Evolutionary conservation across 2,797 vertebrate species (phyloP).

Genomic region (Parauchenoglanis punctatus): DNA sequence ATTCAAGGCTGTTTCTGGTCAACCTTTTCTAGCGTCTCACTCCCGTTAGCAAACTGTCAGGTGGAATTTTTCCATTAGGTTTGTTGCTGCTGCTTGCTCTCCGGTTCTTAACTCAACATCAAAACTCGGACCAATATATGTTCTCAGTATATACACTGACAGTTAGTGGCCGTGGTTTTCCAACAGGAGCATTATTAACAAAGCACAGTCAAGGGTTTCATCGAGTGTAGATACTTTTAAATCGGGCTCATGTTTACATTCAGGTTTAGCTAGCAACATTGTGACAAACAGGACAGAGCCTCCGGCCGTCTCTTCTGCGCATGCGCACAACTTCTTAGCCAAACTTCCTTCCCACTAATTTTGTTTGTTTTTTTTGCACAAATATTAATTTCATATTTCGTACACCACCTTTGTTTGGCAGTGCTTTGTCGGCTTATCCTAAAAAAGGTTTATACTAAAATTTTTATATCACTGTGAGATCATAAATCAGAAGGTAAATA

Average conservation of each 20-base stretch:
- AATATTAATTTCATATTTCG: neutral
- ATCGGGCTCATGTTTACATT: conserved; percentile 27
- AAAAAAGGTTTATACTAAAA: neutral
- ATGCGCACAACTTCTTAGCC: conserved; percentile 65
- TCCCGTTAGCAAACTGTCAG: conserved; percentile 62
- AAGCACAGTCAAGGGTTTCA: neutral
- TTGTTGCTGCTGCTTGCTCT: conserved; percentile 13
- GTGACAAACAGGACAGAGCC: conserved; percentile 56
- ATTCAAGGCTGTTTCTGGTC: neutral
- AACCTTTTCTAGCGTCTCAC: neutral
- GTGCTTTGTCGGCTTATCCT: neutral
- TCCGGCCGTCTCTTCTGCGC: conserved; percentile 63
- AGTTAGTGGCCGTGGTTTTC: neutral
- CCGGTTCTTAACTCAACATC: neutral
- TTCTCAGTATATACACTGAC: neutral
- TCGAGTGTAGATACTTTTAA: neutral
- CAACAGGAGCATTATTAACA: neutral
- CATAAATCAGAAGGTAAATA: neutral
- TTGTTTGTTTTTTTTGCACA: neutral
- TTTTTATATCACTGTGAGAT: neutral
- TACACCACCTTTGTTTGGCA: neutral
- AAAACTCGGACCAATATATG: neutral
- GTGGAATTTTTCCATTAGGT: conserved; percentile 63
- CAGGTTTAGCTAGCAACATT: conserved; percentile 51
- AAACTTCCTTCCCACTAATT: conserved; percentile 41